Evolutionary conservation across 2,797 vertebrate species (phyloP), one percentile per base, ranked within the genome.

Genomic region (Sternarchorhynchus goeldii): DNA sequence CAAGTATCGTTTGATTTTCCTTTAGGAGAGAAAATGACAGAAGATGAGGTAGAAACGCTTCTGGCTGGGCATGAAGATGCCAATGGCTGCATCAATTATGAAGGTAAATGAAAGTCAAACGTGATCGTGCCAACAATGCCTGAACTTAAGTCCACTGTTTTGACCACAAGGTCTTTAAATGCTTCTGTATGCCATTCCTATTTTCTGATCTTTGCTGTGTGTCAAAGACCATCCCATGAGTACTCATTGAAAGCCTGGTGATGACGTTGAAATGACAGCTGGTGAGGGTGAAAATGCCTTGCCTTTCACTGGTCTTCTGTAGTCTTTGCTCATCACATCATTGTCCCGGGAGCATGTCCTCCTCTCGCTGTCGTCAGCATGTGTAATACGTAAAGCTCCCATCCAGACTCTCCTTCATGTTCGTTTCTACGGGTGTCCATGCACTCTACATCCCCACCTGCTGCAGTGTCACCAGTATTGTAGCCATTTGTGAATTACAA

Each of bases 81-180:
- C 85, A 98, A 98, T 3, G 96, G 96, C 32, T 96, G 95, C 91
- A 96, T 98, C 89, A 98, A 98, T 90, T 98, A 98, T 31, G 96
- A 98, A 95, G 96, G 96, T 98, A 88, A 93, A 91, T 41, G 20
- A 25, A 41, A 16, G 17, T 29, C 20, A 56, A 56, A 50, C 75
- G 2, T 34, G 60, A 6, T n/a, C 45, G 66, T 6, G 4, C 68
- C 64, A 2, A 39, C 39, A 2, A 31, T 62, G 1, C 6, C 4
- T 34, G 39, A 75, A 2, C 2, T 4, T 21, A 29, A 60, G 56
- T 0, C 25, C 29, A 20, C 3, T 55, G 17, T 32, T 69, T 20
- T 55, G 17, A 21, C 31, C 68, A 14, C 50, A 50, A 29, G 31
- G 50, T 45, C 25, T 60, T 60, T 25, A 56, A 4, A 58, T 41